Conservation (phyloP, 2,888 invertebrate genomes). For the Blera fallax region DNA sequence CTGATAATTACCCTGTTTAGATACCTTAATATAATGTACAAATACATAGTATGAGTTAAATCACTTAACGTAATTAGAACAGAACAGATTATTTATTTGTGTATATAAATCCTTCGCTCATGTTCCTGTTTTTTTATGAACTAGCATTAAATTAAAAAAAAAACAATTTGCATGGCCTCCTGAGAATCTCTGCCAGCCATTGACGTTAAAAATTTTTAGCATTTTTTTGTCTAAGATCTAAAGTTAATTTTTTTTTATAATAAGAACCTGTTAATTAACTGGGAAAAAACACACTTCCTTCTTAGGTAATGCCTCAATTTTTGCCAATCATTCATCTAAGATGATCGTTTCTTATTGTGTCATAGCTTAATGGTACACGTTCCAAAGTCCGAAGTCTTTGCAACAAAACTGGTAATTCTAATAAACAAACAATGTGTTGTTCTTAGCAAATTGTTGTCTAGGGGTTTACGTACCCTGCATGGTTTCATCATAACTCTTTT, state of each 20-base stretch:
- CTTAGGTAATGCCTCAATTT: neutral
- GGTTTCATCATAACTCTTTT: neutral
- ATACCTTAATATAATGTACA: neutral
- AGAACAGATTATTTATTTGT: no score
- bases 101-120: neutral
- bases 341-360: neutral
- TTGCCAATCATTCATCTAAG: neutral
- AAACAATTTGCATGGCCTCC: neutral
- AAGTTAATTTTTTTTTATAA: neutral
- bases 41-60: neutral
- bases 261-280: neutral
- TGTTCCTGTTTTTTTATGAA: neutral
- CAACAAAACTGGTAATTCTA: neutral
- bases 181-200: neutral
- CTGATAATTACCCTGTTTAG: neutral
- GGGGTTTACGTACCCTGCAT: neutral
- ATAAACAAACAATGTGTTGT: neutral
- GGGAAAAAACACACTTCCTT: neutral
- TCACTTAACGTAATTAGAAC: neutral
- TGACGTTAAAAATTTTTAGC: neutral
- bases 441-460: neutral
- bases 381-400: constrained; percentile 15
- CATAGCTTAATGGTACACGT: neutral
- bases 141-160: neutral
- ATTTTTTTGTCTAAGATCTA: neutral